phyloP scores from a whole-genome alignment of 1,140 invertebrate genomes.

The Drosophila malerkotliana region DNA sequence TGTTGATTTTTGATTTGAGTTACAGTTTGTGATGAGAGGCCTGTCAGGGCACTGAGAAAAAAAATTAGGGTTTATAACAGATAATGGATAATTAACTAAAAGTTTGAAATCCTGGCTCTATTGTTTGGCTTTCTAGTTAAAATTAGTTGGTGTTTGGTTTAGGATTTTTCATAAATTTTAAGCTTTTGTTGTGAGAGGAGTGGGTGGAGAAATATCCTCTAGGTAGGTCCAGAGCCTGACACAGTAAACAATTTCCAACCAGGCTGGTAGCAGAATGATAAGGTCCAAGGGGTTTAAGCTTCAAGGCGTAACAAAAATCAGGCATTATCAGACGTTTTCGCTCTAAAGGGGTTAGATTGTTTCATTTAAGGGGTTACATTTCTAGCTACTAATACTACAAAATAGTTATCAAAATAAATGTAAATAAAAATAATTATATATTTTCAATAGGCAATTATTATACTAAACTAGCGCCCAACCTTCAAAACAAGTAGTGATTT shows the following conservation, averaged over 20 bases:
- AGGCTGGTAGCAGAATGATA: constrained; percentile 30
- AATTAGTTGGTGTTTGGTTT: constrained; percentile 21
- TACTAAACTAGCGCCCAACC: no score
- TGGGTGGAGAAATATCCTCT: neutral
- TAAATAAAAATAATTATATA: no score
- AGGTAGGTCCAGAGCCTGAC: constrained; percentile 13
- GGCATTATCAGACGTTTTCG: no score
- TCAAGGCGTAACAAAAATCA: neutral
- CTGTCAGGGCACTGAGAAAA: constrained; percentile 9
- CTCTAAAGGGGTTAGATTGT: constrained; percentile 3
- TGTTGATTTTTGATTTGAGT: constrained; percentile 62
- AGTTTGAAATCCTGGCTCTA: no score
- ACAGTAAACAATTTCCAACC: constrained; percentile 19
- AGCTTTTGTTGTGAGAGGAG: no score
- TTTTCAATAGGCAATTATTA: no score
- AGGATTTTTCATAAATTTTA: no score
- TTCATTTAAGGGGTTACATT: no score
- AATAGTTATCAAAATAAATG: no score
- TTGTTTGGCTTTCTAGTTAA: constrained; percentile 6
- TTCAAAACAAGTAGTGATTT: no score
- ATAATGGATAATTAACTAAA: neutral
- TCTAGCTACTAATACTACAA: no score
- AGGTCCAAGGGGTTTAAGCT: constrained; percentile 14
- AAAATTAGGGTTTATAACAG: neutral
- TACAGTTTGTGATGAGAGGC: constrained; percentile 29